Percentiles rank a stretch among this genome's conserved stretches.
Evolutionary conservation across 1,140 invertebrate genomes (phyloP).

Genomic region (Atopsyche davidsoni): DNA sequence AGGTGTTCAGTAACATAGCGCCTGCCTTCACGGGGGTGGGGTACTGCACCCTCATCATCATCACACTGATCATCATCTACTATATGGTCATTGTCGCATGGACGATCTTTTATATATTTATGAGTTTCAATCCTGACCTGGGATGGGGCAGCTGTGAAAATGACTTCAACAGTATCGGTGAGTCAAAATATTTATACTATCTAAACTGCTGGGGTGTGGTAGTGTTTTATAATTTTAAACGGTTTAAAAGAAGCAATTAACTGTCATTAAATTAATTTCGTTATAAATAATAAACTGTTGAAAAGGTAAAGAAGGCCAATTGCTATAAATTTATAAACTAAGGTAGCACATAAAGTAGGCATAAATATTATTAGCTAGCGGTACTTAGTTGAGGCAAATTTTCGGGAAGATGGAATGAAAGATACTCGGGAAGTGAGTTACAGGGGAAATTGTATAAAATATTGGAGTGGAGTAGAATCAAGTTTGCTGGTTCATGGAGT

Average conservation of each 20-base stretch:
- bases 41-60: slow-evolving; percentile 66
- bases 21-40: slow-evolving; percentile 60
- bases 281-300: too few relatives aligned
- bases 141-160: slow-evolving; percentile 69
- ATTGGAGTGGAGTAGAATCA: slow-evolving; percentile 22
- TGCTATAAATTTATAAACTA: too few relatives aligned
- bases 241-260: too few relatives aligned
- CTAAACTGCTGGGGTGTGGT: too few relatives aligned
- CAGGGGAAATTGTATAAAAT: slow-evolving; percentile 25
- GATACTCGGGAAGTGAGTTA: slow-evolving; percentile 20
- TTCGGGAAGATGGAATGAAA: too few relatives aligned
- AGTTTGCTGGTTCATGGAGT: slow-evolving; percentile 19
- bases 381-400: too few relatives aligned
- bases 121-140: slow-evolving; percentile 60
- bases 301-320: too few relatives aligned
- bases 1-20: slow-evolving; percentile 54
- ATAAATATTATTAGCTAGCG: too few relatives aligned
- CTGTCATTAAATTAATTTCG: too few relatives aligned
- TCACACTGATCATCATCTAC: slow-evolving; percentile 72
- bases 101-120: slow-evolving; percentile 70
- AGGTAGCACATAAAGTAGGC: too few relatives aligned
- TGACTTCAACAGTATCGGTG: slow-evolving; percentile 67
- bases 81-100: slow-evolving; percentile 80
- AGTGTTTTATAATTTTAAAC: too few relatives aligned
- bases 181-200: too few relatives aligned